Conservation (phyloP, 2,113 vertebrate species). For the Dunckerocampus dactyliophorus region DNA sequence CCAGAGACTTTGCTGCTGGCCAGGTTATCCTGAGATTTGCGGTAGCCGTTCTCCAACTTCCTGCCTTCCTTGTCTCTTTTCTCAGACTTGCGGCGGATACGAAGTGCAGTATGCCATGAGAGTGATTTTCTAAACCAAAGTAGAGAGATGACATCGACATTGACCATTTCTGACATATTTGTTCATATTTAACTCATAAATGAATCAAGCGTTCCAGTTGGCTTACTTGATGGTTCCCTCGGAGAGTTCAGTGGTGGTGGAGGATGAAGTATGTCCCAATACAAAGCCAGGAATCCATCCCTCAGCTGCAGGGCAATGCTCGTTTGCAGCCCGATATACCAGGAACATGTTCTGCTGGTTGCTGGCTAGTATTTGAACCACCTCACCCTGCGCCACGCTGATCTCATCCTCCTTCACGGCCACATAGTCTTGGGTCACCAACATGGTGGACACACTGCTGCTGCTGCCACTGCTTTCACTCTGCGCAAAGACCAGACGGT, state of each 20-base stretch:
- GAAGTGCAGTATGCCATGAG: constrained; percentile 98
- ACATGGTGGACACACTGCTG: constrained; percentile 99
- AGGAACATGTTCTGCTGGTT: constrained; percentile 99
- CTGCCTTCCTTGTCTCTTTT: constrained; percentile 87
- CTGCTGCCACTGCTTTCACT: constrained; percentile 99
- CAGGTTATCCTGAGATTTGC: constrained; percentile 90
- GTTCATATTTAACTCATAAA: not conserved
- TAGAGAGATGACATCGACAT: not conserved
- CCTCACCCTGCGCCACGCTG: constrained; percentile 96
- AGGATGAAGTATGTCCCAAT: constrained; percentile 92
- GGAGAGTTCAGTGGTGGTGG: constrained; percentile 83
- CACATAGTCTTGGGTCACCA: constrained; percentile 98
- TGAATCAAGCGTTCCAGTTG: not conserved
- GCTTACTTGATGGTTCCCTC: constrained; percentile 97
- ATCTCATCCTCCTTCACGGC: constrained; percentile 99
- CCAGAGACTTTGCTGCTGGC: constrained; percentile 94
- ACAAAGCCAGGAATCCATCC: constrained; percentile 99
- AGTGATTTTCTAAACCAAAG: constrained; percentile 84
- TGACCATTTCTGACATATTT: not conserved
- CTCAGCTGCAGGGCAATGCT: constrained; percentile 96
- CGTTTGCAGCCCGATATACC: constrained; percentile 95
- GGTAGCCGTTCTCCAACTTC: constrained; percentile 90
- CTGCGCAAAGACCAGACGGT: constrained; percentile 62
- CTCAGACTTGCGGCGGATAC: constrained; percentile 95
- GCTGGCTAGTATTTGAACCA: constrained; percentile 98